Evolutionary conservation across 1,140 invertebrate species (phyloP).

Genomic region (Calliopsis andreniformis): DNA sequence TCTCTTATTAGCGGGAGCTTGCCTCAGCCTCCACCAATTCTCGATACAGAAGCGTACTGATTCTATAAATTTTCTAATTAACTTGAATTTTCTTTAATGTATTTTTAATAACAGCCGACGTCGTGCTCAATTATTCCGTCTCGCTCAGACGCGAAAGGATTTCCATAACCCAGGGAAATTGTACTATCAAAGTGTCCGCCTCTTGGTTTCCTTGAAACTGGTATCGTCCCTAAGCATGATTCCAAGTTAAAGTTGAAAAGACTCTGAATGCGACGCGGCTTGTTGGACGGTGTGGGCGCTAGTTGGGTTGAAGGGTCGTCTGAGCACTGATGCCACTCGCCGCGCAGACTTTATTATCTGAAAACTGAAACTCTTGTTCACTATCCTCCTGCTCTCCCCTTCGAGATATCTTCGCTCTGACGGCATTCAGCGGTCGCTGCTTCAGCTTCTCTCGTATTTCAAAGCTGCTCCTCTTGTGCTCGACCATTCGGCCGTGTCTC

Average conservation of each 20-base stretch:
- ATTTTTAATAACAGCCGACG: not conserved
- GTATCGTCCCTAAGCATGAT: slow-evolving; percentile 47
- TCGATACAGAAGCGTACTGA: not conserved
- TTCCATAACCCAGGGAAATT: not conserved
- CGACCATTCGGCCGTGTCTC: slow-evolving; percentile 4
- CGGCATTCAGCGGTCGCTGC: slow-evolving; percentile 48
- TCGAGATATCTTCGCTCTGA: slow-evolving; percentile 21
- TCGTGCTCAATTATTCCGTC: slow-evolving; percentile 20
- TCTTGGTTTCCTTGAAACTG: not conserved
- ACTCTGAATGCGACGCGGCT: slow-evolving; percentile 39
- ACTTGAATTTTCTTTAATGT: not conserved
- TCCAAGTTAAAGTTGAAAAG: slow-evolving; percentile 28
- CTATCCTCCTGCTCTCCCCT: slow-evolving; percentile 5
- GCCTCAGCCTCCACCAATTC: not conserved
- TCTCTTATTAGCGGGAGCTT: slow-evolving; percentile 1
- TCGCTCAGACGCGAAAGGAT: not conserved
- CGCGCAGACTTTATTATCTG: slow-evolving; percentile 65
- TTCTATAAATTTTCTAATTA: slow-evolving; percentile 5
- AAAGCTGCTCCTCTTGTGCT: not conserved
- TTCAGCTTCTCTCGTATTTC: slow-evolving; percentile 2
- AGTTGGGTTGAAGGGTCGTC: slow-evolving; percentile 64
- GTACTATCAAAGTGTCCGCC: slow-evolving; percentile 4
- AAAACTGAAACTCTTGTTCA: slow-evolving; percentile 54
- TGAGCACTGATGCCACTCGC: slow-evolving; percentile 65
- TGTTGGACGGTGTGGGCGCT: slow-evolving; percentile 38